Evolutionary conservation across 2,888 invertebrate genomes (phyloP).

Genomic region (Hydroisotoma schaefferi): DNA sequence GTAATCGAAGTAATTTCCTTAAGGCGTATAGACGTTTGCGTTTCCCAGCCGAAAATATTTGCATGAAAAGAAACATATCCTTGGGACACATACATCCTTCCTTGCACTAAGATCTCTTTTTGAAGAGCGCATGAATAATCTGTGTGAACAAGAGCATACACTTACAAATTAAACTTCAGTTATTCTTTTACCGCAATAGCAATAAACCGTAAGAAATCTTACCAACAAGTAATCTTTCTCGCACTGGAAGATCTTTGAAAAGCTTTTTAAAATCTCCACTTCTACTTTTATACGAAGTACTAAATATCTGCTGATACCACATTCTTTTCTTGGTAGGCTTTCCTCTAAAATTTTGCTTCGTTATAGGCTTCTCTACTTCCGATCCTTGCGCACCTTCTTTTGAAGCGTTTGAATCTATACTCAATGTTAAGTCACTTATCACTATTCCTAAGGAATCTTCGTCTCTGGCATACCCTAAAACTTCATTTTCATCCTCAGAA

Average conservation of each 20-base stretch:
- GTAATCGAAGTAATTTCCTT: slow-evolving; percentile 89
- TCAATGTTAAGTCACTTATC: neutral
- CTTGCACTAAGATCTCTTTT: slow-evolving; percentile 92
- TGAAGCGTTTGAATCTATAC: slow-evolving; percentile 19
- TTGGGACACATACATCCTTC: slow-evolving; percentile 90
- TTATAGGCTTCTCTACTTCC: too few species aligned
- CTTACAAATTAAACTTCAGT: neutral
- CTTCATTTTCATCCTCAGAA: too few species aligned
- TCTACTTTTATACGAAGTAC: slow-evolving; percentile 87
- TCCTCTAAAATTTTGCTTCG: slow-evolving; percentile 6
- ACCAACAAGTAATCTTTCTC: slow-evolving; percentile 91
- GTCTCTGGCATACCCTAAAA: too few species aligned
- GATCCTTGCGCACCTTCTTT: slow-evolving; percentile 9
- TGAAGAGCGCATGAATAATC: slow-evolving; percentile 97
- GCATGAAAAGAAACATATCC: slow-evolving; percentile 96
- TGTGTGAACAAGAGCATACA: slow-evolving; percentile 54
- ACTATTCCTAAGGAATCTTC: neutral
- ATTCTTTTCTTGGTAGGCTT: slow-evolving; percentile 47
- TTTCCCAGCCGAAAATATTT: slow-evolving; percentile 97
- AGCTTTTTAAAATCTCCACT: slow-evolving; percentile 87
- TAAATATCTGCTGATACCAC: slow-evolving; percentile 50
- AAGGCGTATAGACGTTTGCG: slow-evolving; percentile 75
- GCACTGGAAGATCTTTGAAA: slow-evolving; percentile 85
- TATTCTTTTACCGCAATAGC: too few species aligned
- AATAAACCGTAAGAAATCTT: slow-evolving; percentile 26